Evolutionary conservation across 2,888 invertebrate species (phyloP), one percentile per base, ranked within the genome.

Genomic region (Tachina lurida): DNA sequence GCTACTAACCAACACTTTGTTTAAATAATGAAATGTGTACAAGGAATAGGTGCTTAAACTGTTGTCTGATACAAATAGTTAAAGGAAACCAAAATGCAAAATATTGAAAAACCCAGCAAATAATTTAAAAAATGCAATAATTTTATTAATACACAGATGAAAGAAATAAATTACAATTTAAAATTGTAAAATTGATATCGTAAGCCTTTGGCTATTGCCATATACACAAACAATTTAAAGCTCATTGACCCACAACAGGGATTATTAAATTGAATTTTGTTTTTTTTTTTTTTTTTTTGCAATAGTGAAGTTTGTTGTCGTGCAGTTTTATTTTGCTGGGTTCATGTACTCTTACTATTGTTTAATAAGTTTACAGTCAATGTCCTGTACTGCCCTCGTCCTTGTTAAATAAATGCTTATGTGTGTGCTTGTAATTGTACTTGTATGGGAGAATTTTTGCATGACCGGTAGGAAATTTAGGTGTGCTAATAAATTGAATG

Each of bases 41-140:
- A 41, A 67, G 80, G 45, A 67, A 62, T 74, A 81, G 74, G 82
- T 83, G 76, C 65, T 70, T 65, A 63, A 82, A 77, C 58, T 71
- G 49, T 79, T 79, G 74, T 43, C 13, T 43, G 31, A 49, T 49
- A 43, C 17, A 71, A 60, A 71, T 41, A 71, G 12, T 47, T 68
- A 13, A 2, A 19, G 52, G n/a, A 52, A 17, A 60, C 15, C n/a
- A 49, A 15, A 13, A 49, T 49, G 60, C 68, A 68, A 78, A 22
- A 60, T 52, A 22, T 2, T 0, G 0, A 41, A 52, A 71, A 7
- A 58, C 76, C 82, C 76, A 76, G 71, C 63, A 52, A 83, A 75
- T 10, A 47, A 17, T 75, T 54, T 19, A 22, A n/a, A 4, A 9
- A 31, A 31, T n/a, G 39, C 17, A 31, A 4, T 12, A 0, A 0